Base-by-base conservation (phyloP, 2,113 vertebrate species). In the Stomatorhinus ivindoensis region DNA sequence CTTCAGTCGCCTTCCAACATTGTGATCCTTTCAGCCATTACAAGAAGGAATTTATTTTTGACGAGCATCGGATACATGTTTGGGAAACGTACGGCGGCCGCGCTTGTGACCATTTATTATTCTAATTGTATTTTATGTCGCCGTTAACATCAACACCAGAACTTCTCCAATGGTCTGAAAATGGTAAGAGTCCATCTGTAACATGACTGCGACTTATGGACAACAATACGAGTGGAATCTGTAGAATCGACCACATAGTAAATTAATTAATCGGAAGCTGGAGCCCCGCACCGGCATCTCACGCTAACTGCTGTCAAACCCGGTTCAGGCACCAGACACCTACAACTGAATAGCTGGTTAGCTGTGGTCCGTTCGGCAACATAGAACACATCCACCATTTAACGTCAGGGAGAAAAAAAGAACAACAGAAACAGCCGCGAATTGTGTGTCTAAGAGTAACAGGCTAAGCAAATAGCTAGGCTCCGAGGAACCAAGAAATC, bases 401-500 rank as follows among this genome's bases (percentile, higher is more conserved):
- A 80, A 2, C 15, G 44, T 84, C 82, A 10, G 82, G 90, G 92
- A 92, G 88, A 90, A 7, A 91, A 91, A 90, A 39, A 31, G 85
- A n/a, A 65, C 86, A 87, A 21, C n/a, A 87, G 39, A 47, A 24
- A 47, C 24, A 17, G 13, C 73, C n/a, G 21, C 5, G 42, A 47
- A 24, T 9, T 21, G 44, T 5, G 80, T 47, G 44, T 47, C 44
- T 84, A 24, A 19, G 82, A 24, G 39, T 84, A 47, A 47, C 44
- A 24, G n/a, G 82, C 82, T 47, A 84, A 46, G 19, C 17, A n/a
- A 84, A 47, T 19, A 84, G 82, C 82, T 47, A 47, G n/a, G 21
- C 3, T 48, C 13, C 80, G 17, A 65, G 46, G 42, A 50, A 42
- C 21, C 24, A 47, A 86, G 24, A 24, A 85, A 85, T 48, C 9